These are phyloP conservation scores for Diarsia rubi DNA, from an alignment of 2,888 invertebrate species.

Conservation along the genomic window DNA sequence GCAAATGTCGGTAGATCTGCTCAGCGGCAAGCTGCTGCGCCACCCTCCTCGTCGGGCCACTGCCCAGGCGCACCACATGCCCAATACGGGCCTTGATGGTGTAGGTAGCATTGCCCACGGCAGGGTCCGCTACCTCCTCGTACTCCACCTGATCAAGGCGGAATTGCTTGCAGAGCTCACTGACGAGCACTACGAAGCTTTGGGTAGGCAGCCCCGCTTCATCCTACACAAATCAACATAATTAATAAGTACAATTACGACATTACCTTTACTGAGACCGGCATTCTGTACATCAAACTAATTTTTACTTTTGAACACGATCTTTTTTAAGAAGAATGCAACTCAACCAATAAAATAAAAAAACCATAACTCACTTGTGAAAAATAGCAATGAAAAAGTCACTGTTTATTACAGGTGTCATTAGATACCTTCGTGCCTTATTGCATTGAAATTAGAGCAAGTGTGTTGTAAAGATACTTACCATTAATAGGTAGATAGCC, in stretches of 20 bases:
- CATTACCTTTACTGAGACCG: not conserved
- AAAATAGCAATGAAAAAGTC: too few species aligned
- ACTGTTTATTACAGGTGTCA: too few species aligned
- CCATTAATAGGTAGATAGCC: not conserved
- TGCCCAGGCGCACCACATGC: not conserved
- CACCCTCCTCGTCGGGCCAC: not conserved
- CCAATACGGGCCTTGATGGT: slow-evolving; percentile 12
- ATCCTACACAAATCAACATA: slow-evolving; percentile 2
- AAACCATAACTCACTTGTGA: too few species aligned
- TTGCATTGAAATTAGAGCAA: too few species aligned
- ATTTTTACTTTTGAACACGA: too few species aligned
- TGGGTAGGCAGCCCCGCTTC: slow-evolving; percentile 3
- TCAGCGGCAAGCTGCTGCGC: slow-evolving; percentile 26
- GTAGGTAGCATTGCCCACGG: too few species aligned
- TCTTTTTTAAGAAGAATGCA: too few species aligned
- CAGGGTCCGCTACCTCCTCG: not conserved
- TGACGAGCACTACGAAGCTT: slow-evolving; percentile 1
- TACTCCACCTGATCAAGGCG: slow-evolving; percentile 14
- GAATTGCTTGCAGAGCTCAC: slow-evolving; percentile 8
- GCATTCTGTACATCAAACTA: too few species aligned
- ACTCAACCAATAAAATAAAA: too few species aligned
- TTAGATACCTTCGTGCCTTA: too few species aligned
- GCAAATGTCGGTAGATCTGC: slow-evolving; percentile 21
- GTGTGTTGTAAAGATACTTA: not conserved
- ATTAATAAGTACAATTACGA: not conserved